Percentiles rank a stretch among this genome's conserved stretches.
These are phyloP conservation scores for Sebastes itinus DNA, from an alignment of 2,797 vertebrate species.

Conservation along the genomic window DNA sequence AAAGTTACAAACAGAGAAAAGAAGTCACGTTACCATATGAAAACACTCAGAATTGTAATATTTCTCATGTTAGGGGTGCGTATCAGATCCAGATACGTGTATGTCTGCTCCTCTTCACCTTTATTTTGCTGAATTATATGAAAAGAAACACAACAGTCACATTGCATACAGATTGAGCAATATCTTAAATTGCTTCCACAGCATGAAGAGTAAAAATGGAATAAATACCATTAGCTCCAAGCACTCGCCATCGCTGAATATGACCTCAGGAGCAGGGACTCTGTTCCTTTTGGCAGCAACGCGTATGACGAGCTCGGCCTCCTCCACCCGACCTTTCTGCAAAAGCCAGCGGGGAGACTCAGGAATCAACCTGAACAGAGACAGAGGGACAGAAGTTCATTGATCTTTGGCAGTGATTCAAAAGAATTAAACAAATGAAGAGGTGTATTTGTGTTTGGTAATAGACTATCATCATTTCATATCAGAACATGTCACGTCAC, in stretches of 20 bases:
- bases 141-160: slow-evolving; percentile 1
- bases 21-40: slow-evolving; percentile 63
- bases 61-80: slow-evolving; percentile 60
- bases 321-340: slow-evolving; percentile 82
- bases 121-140: slow-evolving; percentile 23
- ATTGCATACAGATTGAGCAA: neutral
- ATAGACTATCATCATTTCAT: neutral
- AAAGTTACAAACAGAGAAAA: neutral
- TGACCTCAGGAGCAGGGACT: slow-evolving; percentile 69
- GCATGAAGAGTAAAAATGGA: neutral
- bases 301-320: slow-evolving; percentile 84
- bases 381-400: neutral
- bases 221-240: slow-evolving; percentile 14
- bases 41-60: slow-evolving; percentile 50
- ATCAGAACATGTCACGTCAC: neutral
- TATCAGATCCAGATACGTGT: slow-evolving; percentile 65
- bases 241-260: slow-evolving; percentile 24
- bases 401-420: neutral
- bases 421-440: neutral
- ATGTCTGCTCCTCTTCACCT: slow-evolving; percentile 3
- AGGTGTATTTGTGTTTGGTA: neutral
- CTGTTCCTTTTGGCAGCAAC: slow-evolving; percentile 82
- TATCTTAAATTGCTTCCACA: neutral
- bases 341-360: slow-evolving; percentile 89
- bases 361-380: slow-evolving; percentile 83